Percentiles rank a stretch among this genome's conserved stretches.
Evolutionary conservation across 1,140 invertebrate species (phyloP).

Genomic region (Littorina saxatilis): DNA sequence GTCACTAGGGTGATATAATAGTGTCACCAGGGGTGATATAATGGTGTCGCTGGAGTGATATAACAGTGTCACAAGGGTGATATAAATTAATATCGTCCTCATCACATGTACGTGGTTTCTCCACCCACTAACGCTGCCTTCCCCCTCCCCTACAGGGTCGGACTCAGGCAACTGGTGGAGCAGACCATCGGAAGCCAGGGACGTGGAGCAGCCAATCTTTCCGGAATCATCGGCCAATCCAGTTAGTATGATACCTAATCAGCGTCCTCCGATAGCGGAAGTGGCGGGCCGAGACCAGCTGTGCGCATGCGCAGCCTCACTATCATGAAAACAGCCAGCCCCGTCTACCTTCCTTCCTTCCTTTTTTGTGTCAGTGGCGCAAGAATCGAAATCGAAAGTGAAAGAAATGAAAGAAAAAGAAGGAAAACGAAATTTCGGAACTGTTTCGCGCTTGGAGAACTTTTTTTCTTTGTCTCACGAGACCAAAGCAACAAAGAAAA

Average conservation of each 20-base stretch:
- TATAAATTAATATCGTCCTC: background rate
- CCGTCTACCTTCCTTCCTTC: background rate
- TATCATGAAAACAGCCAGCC: background rate
- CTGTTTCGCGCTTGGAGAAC: too few relatives aligned
- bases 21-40: background rate
- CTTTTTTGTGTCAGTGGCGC: background rate
- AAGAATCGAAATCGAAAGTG: too few relatives aligned
- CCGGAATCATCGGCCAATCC: conserved; percentile 37
- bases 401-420: background rate
- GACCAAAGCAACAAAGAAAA: too few relatives aligned
- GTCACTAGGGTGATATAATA: too few relatives aligned
- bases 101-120: background rate
- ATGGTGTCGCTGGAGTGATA: background rate
- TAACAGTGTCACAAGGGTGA: background rate
- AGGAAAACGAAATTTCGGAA: too few relatives aligned
- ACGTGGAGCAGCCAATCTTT: conserved; percentile 13
- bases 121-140: background rate
- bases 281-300: conserved; percentile 16
- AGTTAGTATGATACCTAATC: conserved; percentile 37
- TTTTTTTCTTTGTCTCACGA: too few relatives aligned
- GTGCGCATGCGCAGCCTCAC: background rate
- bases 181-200: conserved; percentile 28
- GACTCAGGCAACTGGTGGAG: conserved; percentile 31
- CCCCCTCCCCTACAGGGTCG: conserved; percentile 2
- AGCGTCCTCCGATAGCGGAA: background rate